phyloP scores from a whole-genome alignment of 64 coral and sea anemone species.

The Astreopora myriophthalma region DNA sequence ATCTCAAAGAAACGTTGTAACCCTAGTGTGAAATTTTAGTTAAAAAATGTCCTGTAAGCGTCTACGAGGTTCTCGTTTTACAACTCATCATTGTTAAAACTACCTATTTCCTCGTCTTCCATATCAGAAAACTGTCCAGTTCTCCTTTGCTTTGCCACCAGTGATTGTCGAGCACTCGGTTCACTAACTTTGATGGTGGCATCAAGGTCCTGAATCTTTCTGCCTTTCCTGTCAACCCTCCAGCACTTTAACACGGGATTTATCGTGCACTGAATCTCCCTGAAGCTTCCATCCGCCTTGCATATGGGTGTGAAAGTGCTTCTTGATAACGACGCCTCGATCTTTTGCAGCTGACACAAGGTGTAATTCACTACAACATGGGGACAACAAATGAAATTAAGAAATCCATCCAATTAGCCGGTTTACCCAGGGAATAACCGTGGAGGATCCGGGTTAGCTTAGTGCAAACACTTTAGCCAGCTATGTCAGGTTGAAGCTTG shows the following conservation, averaged over 20 bases:
- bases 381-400: neutral
- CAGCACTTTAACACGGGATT: slow-evolving; percentile 47
- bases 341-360: slow-evolving; percentile 26
- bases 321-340: slow-evolving; percentile 2
- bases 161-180: slow-evolving; percentile 10
- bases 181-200: neutral
- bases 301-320: slow-evolving; percentile 16
- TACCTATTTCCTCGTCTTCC: slow-evolving; percentile 47
- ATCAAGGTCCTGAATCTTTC: slow-evolving; percentile 44
- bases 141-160: neutral
- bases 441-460: too few relatives aligned
- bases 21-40: too few relatives aligned
- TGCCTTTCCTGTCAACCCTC: slow-evolving; percentile 62
- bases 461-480: too few relatives aligned
- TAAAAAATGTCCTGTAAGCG: too few relatives aligned
- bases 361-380: slow-evolving; percentile 28
- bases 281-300: slow-evolving; percentile 43
- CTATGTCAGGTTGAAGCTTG: too few relatives aligned
- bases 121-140: neutral
- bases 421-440: too few relatives aligned
- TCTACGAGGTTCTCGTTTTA: neutral
- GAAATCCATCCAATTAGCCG: too few relatives aligned
- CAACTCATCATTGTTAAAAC: neutral
- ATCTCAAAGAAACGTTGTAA: too few relatives aligned
- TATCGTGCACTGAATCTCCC: slow-evolving; percentile 42